phyloP scores from a whole-genome alignment of 2,113 vertebrate genomes.

The Pterocles burchelli region DNA sequence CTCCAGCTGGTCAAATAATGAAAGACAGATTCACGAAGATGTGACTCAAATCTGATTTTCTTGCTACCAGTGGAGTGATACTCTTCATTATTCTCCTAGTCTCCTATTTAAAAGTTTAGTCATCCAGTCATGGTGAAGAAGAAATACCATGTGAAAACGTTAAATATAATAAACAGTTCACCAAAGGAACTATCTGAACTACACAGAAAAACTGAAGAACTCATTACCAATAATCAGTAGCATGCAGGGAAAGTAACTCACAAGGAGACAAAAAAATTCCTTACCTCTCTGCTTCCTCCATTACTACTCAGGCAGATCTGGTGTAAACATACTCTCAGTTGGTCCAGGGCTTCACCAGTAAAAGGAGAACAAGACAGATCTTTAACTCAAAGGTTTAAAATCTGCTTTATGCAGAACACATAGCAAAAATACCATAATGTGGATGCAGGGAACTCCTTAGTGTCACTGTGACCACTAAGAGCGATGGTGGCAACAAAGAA shows the following conservation, averaged over 20 bases:
- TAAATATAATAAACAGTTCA: not conserved
- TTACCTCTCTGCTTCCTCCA: not conserved
- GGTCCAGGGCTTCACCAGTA: not conserved
- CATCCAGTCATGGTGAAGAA: not conserved
- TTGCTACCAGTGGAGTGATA: constrained; percentile 23
- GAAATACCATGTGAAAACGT: not conserved
- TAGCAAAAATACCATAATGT: not conserved
- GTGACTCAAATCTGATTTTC: constrained; percentile 40
- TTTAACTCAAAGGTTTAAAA: not conserved
- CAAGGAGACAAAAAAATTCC: not conserved
- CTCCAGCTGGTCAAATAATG: constrained; percentile 70
- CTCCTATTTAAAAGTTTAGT: constrained; percentile 25
- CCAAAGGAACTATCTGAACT: not conserved
- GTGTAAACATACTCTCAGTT: not conserved
- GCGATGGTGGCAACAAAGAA: not conserved
- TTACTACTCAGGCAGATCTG: not conserved
- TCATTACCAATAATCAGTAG: not conserved
- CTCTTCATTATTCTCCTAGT: not conserved
- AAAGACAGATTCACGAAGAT: constrained; percentile 60
- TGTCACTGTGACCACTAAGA: not conserved
- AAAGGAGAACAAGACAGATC: not conserved
- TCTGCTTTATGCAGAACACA: not conserved
- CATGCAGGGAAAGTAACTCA: not conserved
- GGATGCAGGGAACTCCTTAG: not conserved
- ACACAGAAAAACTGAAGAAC: not conserved